phyloP scores from a whole-genome alignment of 2,797 vertebrate species.

The Triplophysa yarkandensis region DNA sequence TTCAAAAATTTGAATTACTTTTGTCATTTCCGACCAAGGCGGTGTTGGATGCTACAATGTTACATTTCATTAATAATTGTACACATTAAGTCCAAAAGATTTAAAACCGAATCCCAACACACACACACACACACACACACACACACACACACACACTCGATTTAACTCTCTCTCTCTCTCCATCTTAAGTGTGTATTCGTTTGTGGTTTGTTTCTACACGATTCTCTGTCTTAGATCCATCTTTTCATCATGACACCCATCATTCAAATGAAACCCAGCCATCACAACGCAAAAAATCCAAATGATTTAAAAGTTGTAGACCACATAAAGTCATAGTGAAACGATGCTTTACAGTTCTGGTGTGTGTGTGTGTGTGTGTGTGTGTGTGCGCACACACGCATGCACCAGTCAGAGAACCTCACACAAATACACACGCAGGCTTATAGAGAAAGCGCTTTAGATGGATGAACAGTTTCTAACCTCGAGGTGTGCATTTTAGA shows the following conservation, averaged over 20 bases:
- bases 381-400: too few species aligned
- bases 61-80: neutral
- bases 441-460: conserved; percentile 66
- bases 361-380: conserved; percentile 38
- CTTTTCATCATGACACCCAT: conserved; percentile 28
- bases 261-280: conserved; percentile 28
- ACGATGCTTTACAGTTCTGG: conserved; percentile 31
- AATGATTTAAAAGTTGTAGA: conserved; percentile 28
- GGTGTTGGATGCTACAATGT: neutral
- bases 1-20: neutral
- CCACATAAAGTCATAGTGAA: conserved; percentile 42
- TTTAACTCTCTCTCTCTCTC: neutral
- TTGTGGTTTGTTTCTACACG: conserved; percentile 31
- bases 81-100: neutral
- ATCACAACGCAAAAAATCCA: conserved; percentile 2
- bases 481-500: conserved; percentile 85
- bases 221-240: neutral
- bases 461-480: conserved; percentile 78
- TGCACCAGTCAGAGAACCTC: conserved; percentile 67
- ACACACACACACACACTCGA: neutral
- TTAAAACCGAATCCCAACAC: neutral
- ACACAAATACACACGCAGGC: conserved; percentile 64
- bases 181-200: conserved; percentile 8
- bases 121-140: neutral
- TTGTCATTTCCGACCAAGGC: neutral